A percentile compares a stretch with the other conserved stretches of the same genome.
Conservation (phyloP, 2,888 invertebrate species). For the Coenonympha arcania region DNA sequence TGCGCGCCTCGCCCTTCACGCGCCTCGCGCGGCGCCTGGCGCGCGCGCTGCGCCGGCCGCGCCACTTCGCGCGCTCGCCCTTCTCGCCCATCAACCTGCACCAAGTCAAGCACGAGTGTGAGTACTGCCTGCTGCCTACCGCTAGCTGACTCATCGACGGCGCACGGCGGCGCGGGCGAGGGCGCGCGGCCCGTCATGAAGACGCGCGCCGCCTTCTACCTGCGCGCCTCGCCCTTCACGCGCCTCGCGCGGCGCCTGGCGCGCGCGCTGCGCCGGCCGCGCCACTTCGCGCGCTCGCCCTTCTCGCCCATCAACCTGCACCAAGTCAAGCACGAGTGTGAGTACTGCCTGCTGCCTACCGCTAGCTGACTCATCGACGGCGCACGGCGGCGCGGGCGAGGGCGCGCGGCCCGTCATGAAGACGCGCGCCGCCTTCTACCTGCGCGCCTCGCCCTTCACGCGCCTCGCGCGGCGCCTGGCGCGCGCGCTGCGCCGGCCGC, state of each 20-base stretch:
- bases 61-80: conserved; percentile 92
- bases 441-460: conserved; percentile 92
- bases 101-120: conserved; percentile 91
- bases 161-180: conserved; percentile 83
- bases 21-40: conserved; percentile 91
- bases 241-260: conserved; percentile 91
- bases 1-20: conserved; percentile 92
- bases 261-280: conserved; percentile 83
- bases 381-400: conserved; percentile 83
- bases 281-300: conserved; percentile 92
- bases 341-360: conserved; percentile 38
- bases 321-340: conserved; percentile 91
- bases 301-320: conserved; percentile 83
- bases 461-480: conserved; percentile 91
- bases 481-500: conserved; percentile 83
- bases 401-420: conserved; percentile 94
- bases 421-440: conserved; percentile 96
- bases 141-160: too few relatives aligned
- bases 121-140: conserved; percentile 38
- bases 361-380: too few relatives aligned
- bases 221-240: conserved; percentile 92
- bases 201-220: conserved; percentile 96
- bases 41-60: conserved; percentile 83
- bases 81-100: conserved; percentile 83
- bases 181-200: conserved; percentile 94